Percentiles rank a stretch among this genome's conserved stretches.
Conservation (phyloP, 2,113 vertebrate species). For the Atherinomorus stipes region DNA sequence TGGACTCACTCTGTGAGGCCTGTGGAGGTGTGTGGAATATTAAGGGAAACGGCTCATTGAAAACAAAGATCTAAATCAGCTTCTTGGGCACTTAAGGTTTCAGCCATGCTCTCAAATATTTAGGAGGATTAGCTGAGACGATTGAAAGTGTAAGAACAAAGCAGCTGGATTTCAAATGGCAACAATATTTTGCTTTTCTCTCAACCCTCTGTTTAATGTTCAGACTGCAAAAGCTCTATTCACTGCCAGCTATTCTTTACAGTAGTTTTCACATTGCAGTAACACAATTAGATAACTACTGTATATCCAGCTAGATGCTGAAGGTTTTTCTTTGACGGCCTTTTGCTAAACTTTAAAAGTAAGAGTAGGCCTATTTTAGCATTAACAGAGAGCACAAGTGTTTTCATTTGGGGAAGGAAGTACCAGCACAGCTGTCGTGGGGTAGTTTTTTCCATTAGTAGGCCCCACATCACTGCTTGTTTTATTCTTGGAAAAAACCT, state of each 20-base stretch:
- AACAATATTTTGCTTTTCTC: conserved; percentile 12
- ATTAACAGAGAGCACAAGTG: conserved; percentile 6
- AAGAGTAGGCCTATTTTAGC: neutral
- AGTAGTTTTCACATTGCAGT: too few relatives aligned
- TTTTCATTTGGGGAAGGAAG: conserved; percentile 34
- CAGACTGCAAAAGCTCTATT: neutral
- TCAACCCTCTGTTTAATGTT: conserved; percentile 20
- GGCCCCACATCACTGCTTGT: conserved; percentile 25
- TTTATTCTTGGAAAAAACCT: conserved; percentile 50
- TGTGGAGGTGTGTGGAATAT: conserved; percentile 28
- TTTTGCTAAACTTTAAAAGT: neutral
- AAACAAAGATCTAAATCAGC: conserved; percentile 38
- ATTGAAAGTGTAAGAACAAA: neutral
- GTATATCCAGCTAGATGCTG: neutral
- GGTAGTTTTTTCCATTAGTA: conserved; percentile 29
- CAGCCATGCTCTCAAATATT: conserved; percentile 1
- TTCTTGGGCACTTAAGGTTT: conserved; percentile 15
- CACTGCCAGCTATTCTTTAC: too few relatives aligned
- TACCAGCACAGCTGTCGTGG: conserved; percentile 40
- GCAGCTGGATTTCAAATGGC: neutral
- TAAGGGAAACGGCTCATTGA: conserved; percentile 19
- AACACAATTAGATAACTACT: neutral
- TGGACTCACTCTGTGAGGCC: conserved; percentile 10
- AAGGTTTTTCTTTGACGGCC: neutral
- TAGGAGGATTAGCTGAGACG: conserved; percentile 5